These are phyloP conservation scores for Adelognathus sp. DNA, from an alignment of 2,888 invertebrate genomes.

Conservation along the genomic window DNA sequence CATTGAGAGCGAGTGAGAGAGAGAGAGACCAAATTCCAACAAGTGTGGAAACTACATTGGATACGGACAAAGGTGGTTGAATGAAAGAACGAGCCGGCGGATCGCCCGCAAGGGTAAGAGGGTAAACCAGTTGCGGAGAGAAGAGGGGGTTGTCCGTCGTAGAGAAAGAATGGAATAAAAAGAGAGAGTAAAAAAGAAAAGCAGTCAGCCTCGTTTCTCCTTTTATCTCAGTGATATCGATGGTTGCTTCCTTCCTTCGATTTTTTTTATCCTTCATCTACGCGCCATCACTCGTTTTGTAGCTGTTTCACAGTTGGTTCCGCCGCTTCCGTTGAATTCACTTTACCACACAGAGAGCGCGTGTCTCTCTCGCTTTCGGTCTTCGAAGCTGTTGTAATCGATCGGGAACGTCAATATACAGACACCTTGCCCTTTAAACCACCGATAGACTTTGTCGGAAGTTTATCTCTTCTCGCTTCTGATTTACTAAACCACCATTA, in stretches of 20 bases:
- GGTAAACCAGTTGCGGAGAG: slow-evolving; percentile 6
- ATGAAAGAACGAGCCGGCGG: slow-evolving; percentile 38
- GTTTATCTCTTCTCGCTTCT: too few relatives aligned
- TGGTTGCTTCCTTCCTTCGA: not conserved
- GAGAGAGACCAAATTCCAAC: slow-evolving; percentile 6
- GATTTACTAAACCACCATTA: too few relatives aligned
- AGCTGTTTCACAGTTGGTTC: slow-evolving; percentile 30
- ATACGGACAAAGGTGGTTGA: slow-evolving; percentile 47
- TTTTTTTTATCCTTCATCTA: slow-evolving; percentile 1
- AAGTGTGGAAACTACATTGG: slow-evolving; percentile 32
- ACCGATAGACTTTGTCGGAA: not conserved
- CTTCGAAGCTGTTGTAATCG: not conserved
- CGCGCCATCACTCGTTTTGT: slow-evolving; percentile 9
- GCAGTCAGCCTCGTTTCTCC: slow-evolving; percentile 13
- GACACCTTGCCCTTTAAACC: not conserved
- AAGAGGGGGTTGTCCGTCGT: slow-evolving; percentile 20
- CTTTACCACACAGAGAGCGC: not conserved
- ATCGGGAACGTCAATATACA: not conserved
- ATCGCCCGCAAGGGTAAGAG: not conserved
- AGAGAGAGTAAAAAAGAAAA: slow-evolving; percentile 4
- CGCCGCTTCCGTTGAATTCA: not conserved
- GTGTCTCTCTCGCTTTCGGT: not conserved
- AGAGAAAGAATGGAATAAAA: slow-evolving; percentile 8
- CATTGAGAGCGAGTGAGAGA: not conserved
- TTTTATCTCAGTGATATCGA: slow-evolving; percentile 1